These are phyloP conservation scores for Sialis fuliginosa DNA, from an alignment of 2,888 invertebrate genomes.

Conservation along the genomic window DNA sequence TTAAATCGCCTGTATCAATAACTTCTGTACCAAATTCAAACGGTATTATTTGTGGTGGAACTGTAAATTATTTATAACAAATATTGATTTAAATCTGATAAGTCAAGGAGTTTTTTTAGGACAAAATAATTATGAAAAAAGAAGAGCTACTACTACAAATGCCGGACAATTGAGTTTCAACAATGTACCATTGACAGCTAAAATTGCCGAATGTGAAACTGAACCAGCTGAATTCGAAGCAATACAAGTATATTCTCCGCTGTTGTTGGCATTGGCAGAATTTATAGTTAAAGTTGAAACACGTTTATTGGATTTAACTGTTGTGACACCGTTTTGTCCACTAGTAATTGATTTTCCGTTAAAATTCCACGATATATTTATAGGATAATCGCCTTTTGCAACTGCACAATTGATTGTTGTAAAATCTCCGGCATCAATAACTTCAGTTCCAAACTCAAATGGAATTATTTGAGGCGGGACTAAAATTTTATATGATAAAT, in stretches of 20 bases:
- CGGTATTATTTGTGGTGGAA: conserved; percentile 21
- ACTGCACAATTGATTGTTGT: conserved; percentile 33
- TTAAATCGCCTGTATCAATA: conserved; percentile 48
- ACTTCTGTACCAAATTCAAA: conserved; percentile 34
- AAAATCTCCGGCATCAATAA: conserved; percentile 40
- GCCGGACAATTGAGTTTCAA: conserved; percentile 2
- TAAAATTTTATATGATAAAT: conserved; percentile 17
- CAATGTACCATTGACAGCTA: conserved; percentile 49
- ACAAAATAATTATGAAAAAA: background rate
- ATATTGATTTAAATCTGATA: conserved; percentile 9
- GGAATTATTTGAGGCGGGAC: conserved; percentile 65
- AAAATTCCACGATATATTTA: conserved; percentile 56
- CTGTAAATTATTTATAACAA: conserved; percentile 19
- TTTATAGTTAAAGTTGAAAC: conserved; percentile 36
- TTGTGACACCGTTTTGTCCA: conserved; percentile 12
- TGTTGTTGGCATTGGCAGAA: conserved; percentile 32
- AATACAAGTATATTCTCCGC: conserved; percentile 36
- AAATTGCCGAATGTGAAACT: conserved; percentile 17
- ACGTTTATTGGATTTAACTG: conserved; percentile 12
- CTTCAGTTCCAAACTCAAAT: conserved; percentile 57
- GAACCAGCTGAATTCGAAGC: conserved; percentile 23
- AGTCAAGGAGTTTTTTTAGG: background rate
- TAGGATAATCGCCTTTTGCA: conserved; percentile 51
- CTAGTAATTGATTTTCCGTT: conserved; percentile 41
- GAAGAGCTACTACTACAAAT: background rate